Evolutionary conservation across 1,140 invertebrate species (phyloP).

Genomic region (Trigoniulus corallinus): DNA sequence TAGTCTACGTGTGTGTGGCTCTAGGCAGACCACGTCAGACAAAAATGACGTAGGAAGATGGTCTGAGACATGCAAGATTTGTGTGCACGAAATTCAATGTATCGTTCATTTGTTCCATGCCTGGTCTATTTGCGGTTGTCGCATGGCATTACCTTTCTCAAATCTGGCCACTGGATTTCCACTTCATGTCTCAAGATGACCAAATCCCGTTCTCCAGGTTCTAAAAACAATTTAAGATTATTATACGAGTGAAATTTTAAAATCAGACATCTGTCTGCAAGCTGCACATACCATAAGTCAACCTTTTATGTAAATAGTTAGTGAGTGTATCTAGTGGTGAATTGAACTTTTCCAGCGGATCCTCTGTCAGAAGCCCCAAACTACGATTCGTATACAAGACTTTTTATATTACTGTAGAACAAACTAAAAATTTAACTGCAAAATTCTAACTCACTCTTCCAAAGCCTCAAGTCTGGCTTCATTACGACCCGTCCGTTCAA

Average conservation of each 20-base stretch:
- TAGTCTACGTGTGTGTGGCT: no score
- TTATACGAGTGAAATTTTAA: not conserved
- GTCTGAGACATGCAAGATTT: no score
- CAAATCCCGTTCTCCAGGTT: conserved; percentile 73
- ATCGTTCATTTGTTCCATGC: no score
- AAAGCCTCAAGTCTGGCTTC: conserved; percentile 48
- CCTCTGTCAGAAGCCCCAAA: conserved; percentile 70
- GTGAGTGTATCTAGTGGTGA: conserved; percentile 80
- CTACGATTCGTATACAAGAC: conserved; percentile 17
- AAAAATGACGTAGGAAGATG: no score
- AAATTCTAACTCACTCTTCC: conserved; percentile 36
- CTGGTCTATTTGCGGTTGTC: no score
- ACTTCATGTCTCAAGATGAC: conserved; percentile 88
- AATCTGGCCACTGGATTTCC: conserved; percentile 78
- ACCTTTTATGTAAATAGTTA: conserved; percentile 69
- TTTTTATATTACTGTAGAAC: not conserved
- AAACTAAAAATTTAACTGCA: not conserved
- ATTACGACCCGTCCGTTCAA: conserved; percentile 50
- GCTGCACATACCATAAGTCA: conserved; percentile 49
- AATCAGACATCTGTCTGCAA: no score
- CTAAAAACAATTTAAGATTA: conserved; percentile 23
- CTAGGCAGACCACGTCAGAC: no score
- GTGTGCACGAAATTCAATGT: no score
- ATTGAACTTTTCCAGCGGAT: conserved; percentile 56
- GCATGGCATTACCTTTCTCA: conserved; percentile 31